Evolutionary conservation across 1,140 invertebrate species (phyloP), one percentile per base, ranked within the genome.

Genomic region (Pomacea maculata): DNA sequence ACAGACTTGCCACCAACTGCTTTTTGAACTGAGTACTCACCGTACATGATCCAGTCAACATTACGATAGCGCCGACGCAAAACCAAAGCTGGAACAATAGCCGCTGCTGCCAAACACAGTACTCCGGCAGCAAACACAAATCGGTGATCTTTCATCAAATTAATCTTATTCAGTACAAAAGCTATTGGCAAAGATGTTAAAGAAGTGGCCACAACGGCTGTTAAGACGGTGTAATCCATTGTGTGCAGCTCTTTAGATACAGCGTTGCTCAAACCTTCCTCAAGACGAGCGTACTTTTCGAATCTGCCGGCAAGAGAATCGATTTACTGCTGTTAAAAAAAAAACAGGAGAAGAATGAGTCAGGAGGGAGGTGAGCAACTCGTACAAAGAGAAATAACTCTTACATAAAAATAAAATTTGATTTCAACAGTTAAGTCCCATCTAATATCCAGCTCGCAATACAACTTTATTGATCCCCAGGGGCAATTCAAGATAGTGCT

Each of bases 11-110:
- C 2, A 45, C 6, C 34, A 45, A 45, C 34, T 45, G 3, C 17
- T 2, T 71, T 29, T 14, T 21, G 21, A 25, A 52, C n/a, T 80
- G 34, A 19, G 34, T 65, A 79, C 80, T 83, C 83, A 87, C 86
- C 86, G 75, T 85, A 87, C 14, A 86, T 85, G 14, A 87, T 57
- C 10, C 82, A 83, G 65, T 87, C 85, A 17, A 82, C 75, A 54
- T 83, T 86, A 34, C 73, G n/a, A 17, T 75, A 81, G 63, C 77
- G 65, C 1, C 80, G 65, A 73, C 81, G 75, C 17, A 85, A 72
- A 64, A 83, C 65, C 15, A 80, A 63, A 3, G 74, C 78, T 54
- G 65, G 72, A 34, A 75, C 57, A 55, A 79, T 34, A 78, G 68
- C 65, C 71, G 77, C 78, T 21, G 82, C 67, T 15, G 63, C 61